Evolutionary conservation across 2,113 vertebrate species (phyloP).

Genomic region (Corydoras sp.): DNA sequence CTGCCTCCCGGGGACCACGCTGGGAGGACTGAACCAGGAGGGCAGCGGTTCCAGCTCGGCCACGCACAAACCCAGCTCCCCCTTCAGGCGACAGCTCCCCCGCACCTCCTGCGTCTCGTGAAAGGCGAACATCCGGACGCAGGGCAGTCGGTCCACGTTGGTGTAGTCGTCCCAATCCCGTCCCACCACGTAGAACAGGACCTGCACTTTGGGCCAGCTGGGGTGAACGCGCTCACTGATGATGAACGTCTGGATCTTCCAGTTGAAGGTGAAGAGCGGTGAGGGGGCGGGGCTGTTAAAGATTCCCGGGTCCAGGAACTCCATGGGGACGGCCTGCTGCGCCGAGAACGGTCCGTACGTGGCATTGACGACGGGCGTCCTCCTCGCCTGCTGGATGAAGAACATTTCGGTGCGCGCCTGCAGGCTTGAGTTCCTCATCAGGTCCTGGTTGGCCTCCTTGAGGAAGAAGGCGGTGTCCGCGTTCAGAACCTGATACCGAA

Average conservation of each 20-base stretch:
- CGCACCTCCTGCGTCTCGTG: conserved; percentile 84
- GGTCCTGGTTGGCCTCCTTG: conserved; percentile 78
- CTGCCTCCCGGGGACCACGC: conserved; percentile 69
- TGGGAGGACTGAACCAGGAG: conserved; percentile 76
- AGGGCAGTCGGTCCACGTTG: conserved; percentile 73
- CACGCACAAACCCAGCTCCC: conserved; percentile 81
- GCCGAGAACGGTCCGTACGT: conserved; percentile 83
- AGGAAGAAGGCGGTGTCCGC: conserved; percentile 82
- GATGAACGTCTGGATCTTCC: conserved; percentile 80
- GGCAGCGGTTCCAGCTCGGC: conserved; percentile 80
- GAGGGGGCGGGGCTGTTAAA: conserved; percentile 53
- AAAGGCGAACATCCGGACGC: conserved; percentile 83
- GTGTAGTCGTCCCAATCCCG: conserved; percentile 83
- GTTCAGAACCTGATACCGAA: conserved; percentile 75
- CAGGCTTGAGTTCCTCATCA: conserved; percentile 84
- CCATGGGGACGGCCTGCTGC: conserved; percentile 75
- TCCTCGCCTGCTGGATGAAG: conserved; percentile 77
- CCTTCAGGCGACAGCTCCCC: conserved; percentile 75
- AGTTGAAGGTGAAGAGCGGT: conserved; percentile 72
- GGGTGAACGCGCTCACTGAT: conserved; percentile 75
- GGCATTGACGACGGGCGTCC: conserved; percentile 72
- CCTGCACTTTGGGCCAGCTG: conserved; percentile 80
- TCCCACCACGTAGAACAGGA: conserved; percentile 83
- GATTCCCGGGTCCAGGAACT: conserved; percentile 64
- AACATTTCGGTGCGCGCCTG: conserved; percentile 80